phyloP scores from a whole-genome alignment of 53 echinoderm and acorn worm genomes.

The Henricia sp. region DNA sequence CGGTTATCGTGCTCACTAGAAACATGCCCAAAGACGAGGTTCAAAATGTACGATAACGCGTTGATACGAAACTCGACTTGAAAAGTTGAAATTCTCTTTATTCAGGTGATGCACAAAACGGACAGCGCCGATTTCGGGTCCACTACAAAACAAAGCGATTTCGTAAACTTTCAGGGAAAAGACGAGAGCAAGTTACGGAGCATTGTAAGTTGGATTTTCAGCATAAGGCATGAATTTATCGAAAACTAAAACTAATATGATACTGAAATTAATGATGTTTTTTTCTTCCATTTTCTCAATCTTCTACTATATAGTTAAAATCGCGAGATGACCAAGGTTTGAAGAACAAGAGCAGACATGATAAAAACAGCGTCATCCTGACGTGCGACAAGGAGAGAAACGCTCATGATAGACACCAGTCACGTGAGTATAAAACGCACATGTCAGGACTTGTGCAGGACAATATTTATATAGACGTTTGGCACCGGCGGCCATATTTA shows the following conservation, averaged over 20 bases:
- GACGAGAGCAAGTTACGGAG: constrained; percentile 46
- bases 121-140: constrained; percentile 69
- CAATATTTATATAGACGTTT: constrained; percentile 30
- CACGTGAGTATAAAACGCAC: constrained; percentile 68
- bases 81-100: neutral
- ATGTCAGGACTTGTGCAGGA: neutral
- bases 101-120: constrained; percentile 88
- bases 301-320: constrained; percentile 50
- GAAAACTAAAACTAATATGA: neutral
- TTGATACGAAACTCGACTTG: too few relatives aligned
- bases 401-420: constrained; percentile 79
- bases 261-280: neutral
- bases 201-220: constrained; percentile 72
- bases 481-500: too few relatives aligned
- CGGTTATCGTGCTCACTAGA: too few relatives aligned
- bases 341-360: constrained; percentile 78
- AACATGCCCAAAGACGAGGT: too few relatives aligned
- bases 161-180: constrained; percentile 70
- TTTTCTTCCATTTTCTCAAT: neutral
- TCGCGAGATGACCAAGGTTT: constrained; percentile 60
- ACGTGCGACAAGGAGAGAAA: constrained; percentile 89
- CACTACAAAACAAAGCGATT: constrained; percentile 88
- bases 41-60: too few relatives aligned
- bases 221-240: neutral
- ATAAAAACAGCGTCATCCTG: constrained; percentile 80